These are phyloP conservation scores for Dipodomys spectabilis DNA, from an alignment of 2,113 vertebrate genomes.

Conservation along the genomic window DNA sequence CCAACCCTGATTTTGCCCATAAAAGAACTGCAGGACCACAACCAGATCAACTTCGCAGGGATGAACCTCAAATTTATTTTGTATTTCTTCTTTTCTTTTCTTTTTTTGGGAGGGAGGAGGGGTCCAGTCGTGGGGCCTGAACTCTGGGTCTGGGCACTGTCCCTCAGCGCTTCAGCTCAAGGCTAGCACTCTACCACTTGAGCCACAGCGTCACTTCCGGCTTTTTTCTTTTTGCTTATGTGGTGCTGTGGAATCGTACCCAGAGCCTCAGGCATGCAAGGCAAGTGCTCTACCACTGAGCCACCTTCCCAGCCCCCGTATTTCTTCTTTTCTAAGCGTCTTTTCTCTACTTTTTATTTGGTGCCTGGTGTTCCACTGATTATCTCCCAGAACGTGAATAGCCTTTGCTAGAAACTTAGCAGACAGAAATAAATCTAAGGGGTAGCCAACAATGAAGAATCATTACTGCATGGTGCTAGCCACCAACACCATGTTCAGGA, in stretches of 20 bases:
- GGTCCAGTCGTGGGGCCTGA: no score
- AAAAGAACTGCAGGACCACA: not conserved
- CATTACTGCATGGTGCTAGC: not conserved
- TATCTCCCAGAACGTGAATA: not conserved
- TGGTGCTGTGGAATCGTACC: no score
- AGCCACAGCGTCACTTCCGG: no score
- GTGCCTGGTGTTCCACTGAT: not conserved
- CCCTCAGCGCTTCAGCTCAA: no score
- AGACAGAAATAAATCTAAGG: slow-evolving; percentile 47
- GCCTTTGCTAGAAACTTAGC: slow-evolving; percentile 42
- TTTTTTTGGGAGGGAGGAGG: not conserved
- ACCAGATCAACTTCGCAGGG: not conserved
- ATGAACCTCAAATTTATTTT: not conserved
- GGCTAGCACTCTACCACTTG: no score
- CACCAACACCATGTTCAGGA: not conserved
- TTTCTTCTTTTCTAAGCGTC: not conserved
- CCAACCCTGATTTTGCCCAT: slow-evolving; percentile 7
- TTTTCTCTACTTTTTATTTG: slow-evolving; percentile 33
- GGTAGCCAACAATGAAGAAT: slow-evolving; percentile 37
- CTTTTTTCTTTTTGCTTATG: no score
- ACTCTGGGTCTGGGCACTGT: no score
- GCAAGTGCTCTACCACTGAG: no score
- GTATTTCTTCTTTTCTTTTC: not conserved
- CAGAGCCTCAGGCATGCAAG: no score
- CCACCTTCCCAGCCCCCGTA: no score